Evolutionary conservation across 2,888 invertebrate genomes (phyloP), one percentile per base, ranked within the genome.

Genomic region (Cinara cedri): DNA sequence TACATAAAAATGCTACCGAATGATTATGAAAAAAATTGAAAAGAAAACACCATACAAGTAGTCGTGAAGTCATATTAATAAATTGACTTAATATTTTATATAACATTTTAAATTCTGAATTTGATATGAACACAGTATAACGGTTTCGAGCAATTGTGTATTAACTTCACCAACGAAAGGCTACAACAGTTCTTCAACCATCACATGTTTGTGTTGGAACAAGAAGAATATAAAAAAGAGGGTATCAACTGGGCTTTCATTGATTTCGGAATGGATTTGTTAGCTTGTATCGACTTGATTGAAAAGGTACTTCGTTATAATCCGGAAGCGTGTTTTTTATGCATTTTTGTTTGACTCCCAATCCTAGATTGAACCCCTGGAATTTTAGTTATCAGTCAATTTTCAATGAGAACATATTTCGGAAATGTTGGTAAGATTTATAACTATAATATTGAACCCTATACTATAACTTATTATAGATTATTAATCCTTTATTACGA

Each of bases 161-260:
- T 98, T 92, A 98, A 98, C 91, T 98, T 98, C 90, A 98, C 98
- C 88, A 98, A 98, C 88, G 98, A 98, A 89, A 96, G 97, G 90
- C 91, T 98, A 84, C 98, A 98, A 89, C 98, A 98, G 89, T 98
- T 98, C 91, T 98, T 98, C 92, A 98, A 98, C 89, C 98, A 98
- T 88, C 94, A 97, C 92, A 98, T 98, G 98, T 98, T 98, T 88
- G 97, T 98, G 84, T 90, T 98, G 88, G 98, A 98, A 88, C 98
- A 98, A 92, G 97, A 98, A 88, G 98, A 98, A 87, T 98, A 98
- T 90, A 96, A 94, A 86, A 92, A 89, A 86, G 98, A 98, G 89
- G 97, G 97, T 86, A 98, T 98, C 88, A 90, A 93, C 85, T 98
- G 98, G 98, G 92, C 91, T 87, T 98, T 98, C 89, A 98, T 98